Conservation (phyloP, 2,888 invertebrate genomes). For the Sesamia inferens region DNA sequence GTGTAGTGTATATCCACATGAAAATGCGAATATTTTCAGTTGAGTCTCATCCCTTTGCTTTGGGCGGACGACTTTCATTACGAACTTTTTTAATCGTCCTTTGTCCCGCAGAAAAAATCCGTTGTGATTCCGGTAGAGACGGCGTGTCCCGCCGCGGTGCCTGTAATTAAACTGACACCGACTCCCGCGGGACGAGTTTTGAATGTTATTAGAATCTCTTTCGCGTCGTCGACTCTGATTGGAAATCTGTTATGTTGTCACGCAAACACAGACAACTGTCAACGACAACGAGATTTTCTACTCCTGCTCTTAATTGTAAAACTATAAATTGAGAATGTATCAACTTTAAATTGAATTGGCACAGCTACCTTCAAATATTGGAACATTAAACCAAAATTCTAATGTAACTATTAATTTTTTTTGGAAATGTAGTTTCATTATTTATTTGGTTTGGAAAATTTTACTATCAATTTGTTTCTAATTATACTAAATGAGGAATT, state of each 20-base stretch:
- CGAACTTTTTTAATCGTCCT: constrained; percentile 89
- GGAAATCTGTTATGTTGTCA: constrained; percentile 82
- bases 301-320: constrained; percentile 53
- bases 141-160: constrained; percentile 75
- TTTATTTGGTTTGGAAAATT: constrained; percentile 49
- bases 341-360: constrained; percentile 57
- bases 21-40: constrained; percentile 70
- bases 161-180: constrained; percentile 89
- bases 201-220: constrained; percentile 90
- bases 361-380: constrained; percentile 48
- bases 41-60: constrained; percentile 82
- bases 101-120: constrained; percentile 87
- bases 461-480: constrained; percentile 45
- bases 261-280: constrained; percentile 69
- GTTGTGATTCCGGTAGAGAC: constrained; percentile 83
- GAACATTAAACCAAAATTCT: constrained; percentile 46
- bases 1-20: constrained; percentile 47
- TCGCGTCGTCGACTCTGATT: constrained; percentile 87
- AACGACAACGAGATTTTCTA: constrained; percentile 51
- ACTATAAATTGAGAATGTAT: constrained; percentile 60
- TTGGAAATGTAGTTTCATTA: constrained; percentile 51
- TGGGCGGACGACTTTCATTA: constrained; percentile 85
- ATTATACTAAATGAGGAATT: constrained; percentile 24
- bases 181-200: constrained; percentile 87
- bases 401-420: constrained; percentile 53